phyloP scores from a whole-genome alignment of 2,797 vertebrate species.

The Mallotus villosus region DNA sequence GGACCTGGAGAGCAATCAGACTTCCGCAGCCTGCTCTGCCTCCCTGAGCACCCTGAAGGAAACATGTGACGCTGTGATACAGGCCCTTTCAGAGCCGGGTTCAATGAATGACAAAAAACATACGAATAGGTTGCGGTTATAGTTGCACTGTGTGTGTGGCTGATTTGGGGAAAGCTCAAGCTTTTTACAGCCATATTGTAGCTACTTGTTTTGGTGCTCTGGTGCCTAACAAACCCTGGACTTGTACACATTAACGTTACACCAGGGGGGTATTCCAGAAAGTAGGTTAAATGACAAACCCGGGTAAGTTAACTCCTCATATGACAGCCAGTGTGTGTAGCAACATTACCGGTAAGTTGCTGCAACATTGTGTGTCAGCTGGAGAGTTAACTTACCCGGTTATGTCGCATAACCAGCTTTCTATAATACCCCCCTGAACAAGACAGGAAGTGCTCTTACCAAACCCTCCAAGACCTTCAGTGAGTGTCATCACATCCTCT shows the following conservation, averaged over 20 bases:
- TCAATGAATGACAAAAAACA: background rate
- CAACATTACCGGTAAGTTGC: too few species aligned
- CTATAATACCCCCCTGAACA: too few species aligned
- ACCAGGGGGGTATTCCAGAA: too few species aligned
- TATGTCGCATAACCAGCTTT: too few species aligned
- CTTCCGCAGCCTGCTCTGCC: background rate
- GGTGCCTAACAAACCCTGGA: background rate
- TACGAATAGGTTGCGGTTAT: background rate
- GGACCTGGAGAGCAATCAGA: background rate
- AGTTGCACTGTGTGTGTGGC: background rate
- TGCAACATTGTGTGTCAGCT: too few species aligned
- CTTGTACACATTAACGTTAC: background rate
- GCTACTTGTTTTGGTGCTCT: background rate
- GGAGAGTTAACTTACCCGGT: too few species aligned
- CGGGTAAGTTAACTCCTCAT: too few species aligned
- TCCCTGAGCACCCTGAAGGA: slow-evolving; percentile 11
- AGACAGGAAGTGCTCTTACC: slow-evolving; percentile 4
- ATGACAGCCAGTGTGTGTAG: too few species aligned
- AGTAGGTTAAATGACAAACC: too few species aligned
- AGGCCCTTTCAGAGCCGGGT: background rate
- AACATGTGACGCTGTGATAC: slow-evolving; percentile 17
- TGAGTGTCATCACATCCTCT: background rate
- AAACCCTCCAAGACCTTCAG: background rate
- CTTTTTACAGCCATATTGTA: background rate
- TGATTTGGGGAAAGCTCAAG: background rate